Evolutionary conservation across 2,113 vertebrate species (phyloP), one percentile per base, ranked within the genome.

Genomic region (Calyptomena viridis): DNA sequence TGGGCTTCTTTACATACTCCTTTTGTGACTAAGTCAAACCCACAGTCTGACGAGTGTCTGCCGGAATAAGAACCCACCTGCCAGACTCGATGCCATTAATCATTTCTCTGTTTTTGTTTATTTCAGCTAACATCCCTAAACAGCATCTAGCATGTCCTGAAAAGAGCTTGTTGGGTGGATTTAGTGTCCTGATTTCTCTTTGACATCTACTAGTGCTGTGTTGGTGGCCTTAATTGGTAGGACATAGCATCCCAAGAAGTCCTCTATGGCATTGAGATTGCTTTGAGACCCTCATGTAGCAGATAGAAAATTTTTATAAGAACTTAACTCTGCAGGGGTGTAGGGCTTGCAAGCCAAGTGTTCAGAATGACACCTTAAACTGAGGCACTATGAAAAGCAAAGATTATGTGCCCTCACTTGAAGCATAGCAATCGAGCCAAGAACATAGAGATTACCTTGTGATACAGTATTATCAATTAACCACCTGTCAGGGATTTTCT

Each of bases 401-500:
- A 73, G 79, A 66, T 71, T 55, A 40, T 0, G 2, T 73, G 63
- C n/a, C 55, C 82, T 90, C 30, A 44, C 50, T 88, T 60, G 85
- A 84, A 88, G 56, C 35, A 68, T 80, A 47, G 55, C 75, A 80
- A 50, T 88, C 90, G 93, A 74, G 42, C n/a, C 5, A 7, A n/a
- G 74, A 83, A 66, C 0, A 0, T 31, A 63, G 84, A 79, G 63
- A 25, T 86, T 46, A 47, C 39, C 60, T 77, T 1, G 2, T 71
- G 68, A 46, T 93, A 59, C 10, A 11, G 15, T 75, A 22, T 56
- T 92, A 84, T 91, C 90, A 96, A 92, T 96, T 97, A 96, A 62
- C 72, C 93, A 96, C 75, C 93, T 94, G 92, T 75, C 63, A 77
- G 94, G 72, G 93, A 71, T 87, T 94, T 97, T 88, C 82, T 88